Conservation (phyloP, 1,140 invertebrate genomes). For the Ectropis grisescens region DNA sequence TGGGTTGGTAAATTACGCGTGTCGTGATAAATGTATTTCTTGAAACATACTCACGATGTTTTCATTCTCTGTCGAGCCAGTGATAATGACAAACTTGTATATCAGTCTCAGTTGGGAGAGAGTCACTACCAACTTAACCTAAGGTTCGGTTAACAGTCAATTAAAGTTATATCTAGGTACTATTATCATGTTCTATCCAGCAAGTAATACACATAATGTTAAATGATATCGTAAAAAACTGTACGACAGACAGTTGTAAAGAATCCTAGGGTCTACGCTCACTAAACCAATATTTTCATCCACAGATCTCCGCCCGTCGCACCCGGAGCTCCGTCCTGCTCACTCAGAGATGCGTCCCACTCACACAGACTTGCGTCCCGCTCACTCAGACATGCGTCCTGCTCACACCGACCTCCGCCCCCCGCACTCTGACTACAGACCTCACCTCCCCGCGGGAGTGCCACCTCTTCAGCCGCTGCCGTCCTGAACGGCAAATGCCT, state of each 20-base stretch:
- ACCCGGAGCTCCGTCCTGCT: slow-evolving; percentile 32
- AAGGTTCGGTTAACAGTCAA: too few species aligned
- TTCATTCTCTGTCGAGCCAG: too few species aligned
- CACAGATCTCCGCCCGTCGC: slow-evolving; percentile 44
- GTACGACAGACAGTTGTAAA: too few species aligned
- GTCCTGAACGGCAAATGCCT: slow-evolving; percentile 56
- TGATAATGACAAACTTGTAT: too few species aligned
- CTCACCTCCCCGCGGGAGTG: slow-evolving; percentile 30
- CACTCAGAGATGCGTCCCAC: slow-evolving; percentile 40
- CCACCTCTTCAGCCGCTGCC: slow-evolving; percentile 51
- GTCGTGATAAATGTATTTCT: too few species aligned
- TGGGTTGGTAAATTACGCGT: too few species aligned
- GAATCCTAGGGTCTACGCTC: too few species aligned
- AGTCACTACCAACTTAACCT: too few species aligned
- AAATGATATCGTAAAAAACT: too few species aligned
- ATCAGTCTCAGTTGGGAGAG: too few species aligned
- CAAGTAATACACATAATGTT: too few species aligned
- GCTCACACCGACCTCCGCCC: slow-evolving; percentile 16
- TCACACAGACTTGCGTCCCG: slow-evolving; percentile 36
- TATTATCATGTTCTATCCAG: background rate
- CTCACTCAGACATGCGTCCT: slow-evolving; percentile 43
- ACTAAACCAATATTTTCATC: slow-evolving; percentile 2
- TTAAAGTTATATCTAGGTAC: background rate
- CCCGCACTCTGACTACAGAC: slow-evolving; percentile 37
- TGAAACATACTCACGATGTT: too few species aligned